These are phyloP conservation scores for Zenarchopterus dispar DNA, from an alignment of 2,797 vertebrate species.

Conservation along the genomic window DNA sequence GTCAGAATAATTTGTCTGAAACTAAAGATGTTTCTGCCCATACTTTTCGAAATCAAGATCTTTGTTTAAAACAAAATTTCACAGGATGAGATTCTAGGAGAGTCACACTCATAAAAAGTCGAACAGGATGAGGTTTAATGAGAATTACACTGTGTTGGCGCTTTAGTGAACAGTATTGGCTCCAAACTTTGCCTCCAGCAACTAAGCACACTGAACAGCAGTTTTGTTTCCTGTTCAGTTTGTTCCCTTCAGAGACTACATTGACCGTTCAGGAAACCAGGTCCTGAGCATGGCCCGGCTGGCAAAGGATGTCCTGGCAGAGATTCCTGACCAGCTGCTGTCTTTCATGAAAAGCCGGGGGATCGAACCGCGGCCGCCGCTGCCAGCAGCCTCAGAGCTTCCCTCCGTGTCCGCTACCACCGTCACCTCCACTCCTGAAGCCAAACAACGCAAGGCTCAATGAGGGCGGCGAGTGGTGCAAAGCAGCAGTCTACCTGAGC, in stretches of 20 bases:
- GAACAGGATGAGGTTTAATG: no score
- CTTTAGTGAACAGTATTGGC: no score
- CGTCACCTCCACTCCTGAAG: slow-evolving; percentile 41
- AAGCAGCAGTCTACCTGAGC: not conserved
- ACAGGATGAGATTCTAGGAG: no score
- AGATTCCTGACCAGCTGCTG: slow-evolving; percentile 91
- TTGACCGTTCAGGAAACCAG: slow-evolving; percentile 93
- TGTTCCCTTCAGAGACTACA: slow-evolving; percentile 95
- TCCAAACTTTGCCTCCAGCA: not conserved
- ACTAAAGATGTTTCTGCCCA: no score
- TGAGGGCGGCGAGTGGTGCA: not conserved
- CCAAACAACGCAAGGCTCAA: slow-evolving; percentile 55
- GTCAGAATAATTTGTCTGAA: no score
- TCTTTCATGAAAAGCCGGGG: slow-evolving; percentile 90
- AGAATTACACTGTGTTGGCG: no score
- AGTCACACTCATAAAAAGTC: no score
- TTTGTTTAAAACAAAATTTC: no score
- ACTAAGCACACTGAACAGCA: not conserved
- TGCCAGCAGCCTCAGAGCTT: slow-evolving; percentile 48
- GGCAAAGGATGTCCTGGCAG: slow-evolving; percentile 91
- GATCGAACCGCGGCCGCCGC: slow-evolving; percentile 83
- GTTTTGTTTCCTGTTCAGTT: slow-evolving; percentile 79
- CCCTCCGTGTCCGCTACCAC: slow-evolving; percentile 44
- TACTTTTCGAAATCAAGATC: no score
- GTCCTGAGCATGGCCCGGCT: slow-evolving; percentile 94